Conservation (phyloP, 2,797 vertebrate species). For the Carcharodon carcharias region DNA sequence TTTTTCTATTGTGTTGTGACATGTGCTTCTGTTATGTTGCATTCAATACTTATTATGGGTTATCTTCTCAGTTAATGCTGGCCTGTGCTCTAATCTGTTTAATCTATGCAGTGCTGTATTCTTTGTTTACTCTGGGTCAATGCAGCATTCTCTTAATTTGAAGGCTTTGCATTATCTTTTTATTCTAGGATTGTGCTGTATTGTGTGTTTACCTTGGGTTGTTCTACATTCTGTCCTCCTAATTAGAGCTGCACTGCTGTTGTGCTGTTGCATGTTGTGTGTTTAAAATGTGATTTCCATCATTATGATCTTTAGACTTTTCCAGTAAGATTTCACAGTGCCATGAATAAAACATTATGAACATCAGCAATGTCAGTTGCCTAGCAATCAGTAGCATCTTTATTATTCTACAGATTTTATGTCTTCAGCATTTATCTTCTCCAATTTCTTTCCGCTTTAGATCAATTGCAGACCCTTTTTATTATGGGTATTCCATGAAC, state of each 20-base stretch:
- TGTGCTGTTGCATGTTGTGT: not conserved
- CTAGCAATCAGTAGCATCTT: not conserved
- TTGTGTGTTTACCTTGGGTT: not conserved
- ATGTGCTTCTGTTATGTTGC: not conserved
- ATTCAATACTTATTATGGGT: not conserved
- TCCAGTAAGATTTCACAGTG: not conserved
- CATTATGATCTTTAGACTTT: not conserved
- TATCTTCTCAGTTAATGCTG: not conserved
- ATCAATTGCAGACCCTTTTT: not conserved
- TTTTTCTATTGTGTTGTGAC: not conserved
- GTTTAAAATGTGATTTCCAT: not conserved
- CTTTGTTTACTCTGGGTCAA: not conserved
- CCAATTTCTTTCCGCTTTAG: not conserved
- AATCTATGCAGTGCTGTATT: not conserved
- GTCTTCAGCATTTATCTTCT: not conserved
- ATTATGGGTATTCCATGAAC: not conserved
- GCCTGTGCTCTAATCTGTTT: not conserved
- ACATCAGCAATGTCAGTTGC: not conserved
- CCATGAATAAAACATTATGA: not conserved
- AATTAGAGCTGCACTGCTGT: not conserved
- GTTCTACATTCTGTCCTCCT: not conserved
- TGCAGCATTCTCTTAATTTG: not conserved
- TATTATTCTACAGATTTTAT: not conserved
- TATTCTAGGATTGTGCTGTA: not conserved
- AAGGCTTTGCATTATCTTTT: not conserved